A percentile compares a stretch with the other conserved stretches of the same genome.
Evolutionary conservation across 2,113 vertebrate species (phyloP).

Genomic region (Nesoenas mayeri): DNA sequence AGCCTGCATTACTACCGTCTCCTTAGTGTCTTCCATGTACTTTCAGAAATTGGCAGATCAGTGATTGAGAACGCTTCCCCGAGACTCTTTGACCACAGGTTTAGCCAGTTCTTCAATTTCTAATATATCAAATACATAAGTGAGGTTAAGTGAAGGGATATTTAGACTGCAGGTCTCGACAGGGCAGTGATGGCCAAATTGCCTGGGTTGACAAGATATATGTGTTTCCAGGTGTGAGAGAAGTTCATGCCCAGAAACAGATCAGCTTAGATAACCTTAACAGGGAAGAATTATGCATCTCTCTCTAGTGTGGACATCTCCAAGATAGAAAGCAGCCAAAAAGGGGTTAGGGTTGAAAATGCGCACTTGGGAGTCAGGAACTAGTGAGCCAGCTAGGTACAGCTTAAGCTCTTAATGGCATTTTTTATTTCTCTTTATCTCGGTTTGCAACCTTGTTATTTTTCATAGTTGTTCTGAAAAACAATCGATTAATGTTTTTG

Average conservation of each 20-base stretch:
- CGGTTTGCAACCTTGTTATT: background rate
- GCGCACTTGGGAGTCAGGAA: background rate
- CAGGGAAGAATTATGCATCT: background rate
- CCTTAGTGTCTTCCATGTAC: rapidly evolving
- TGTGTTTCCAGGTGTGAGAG: background rate
- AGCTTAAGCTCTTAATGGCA: background rate
- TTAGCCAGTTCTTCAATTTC: background rate
- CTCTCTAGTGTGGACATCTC: background rate
- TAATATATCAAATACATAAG: rapidly evolving
- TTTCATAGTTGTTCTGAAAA: background rate
- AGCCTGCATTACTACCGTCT: background rate
- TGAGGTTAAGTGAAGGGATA: background rate
- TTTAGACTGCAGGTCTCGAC: background rate
- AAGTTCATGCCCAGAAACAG: background rate
- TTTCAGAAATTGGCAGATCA: rapidly evolving
- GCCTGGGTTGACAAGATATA: rapidly evolving
- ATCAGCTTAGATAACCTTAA: background rate
- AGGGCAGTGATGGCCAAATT: background rate
- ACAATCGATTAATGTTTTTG: background rate
- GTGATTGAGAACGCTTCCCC: background rate
- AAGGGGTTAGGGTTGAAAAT: background rate
- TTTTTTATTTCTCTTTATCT: background rate
- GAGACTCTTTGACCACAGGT: rapidly evolving
- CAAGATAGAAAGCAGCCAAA: background rate
- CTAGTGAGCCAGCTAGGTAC: background rate